Evolutionary conservation across 2,888 invertebrate genomes (phyloP).

Genomic region (Agrochola lota): DNA sequence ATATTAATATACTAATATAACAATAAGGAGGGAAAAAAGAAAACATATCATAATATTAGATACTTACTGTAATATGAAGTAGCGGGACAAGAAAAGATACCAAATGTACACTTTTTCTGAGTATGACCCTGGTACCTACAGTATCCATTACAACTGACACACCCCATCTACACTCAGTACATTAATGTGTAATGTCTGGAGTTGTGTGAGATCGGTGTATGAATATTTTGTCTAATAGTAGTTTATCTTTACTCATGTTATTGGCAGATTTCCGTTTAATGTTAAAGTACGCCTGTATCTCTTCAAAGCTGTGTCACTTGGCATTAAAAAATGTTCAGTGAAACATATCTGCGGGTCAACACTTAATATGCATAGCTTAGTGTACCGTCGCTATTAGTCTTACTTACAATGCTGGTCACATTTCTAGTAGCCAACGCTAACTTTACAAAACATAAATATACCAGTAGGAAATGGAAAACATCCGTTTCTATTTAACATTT

Average conservation of each 20-base stretch:
- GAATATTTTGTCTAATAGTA: too few species aligned
- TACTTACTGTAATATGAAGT: too few species aligned
- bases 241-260: too few species aligned
- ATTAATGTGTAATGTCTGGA: not conserved
- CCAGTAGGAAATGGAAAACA: slow-evolving; percentile 30
- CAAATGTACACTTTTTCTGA: too few species aligned
- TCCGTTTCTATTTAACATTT: slow-evolving; percentile 32
- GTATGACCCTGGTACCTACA: too few species aligned
- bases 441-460: slow-evolving; percentile 34
- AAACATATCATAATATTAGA: too few species aligned
- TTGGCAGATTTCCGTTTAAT: too few species aligned
- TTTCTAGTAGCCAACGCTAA: slow-evolving; percentile 14
- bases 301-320: not conserved
- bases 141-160: not conserved
- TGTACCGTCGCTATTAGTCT: slow-evolving; percentile 11
- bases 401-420: slow-evolving; percentile 43
- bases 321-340: not conserved
- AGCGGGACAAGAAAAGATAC: too few species aligned
- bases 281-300: too few species aligned
- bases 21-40: too few species aligned
- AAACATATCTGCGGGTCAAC: not conserved
- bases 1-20: too few species aligned
- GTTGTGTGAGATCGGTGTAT: too few species aligned
- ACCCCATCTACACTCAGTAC: not conserved
- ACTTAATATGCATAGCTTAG: slow-evolving; percentile 41